Evolutionary conservation across 2,888 invertebrate genomes (phyloP), one percentile per base, ranked within the genome.

Genomic region (Aspidapion aeneum): DNA sequence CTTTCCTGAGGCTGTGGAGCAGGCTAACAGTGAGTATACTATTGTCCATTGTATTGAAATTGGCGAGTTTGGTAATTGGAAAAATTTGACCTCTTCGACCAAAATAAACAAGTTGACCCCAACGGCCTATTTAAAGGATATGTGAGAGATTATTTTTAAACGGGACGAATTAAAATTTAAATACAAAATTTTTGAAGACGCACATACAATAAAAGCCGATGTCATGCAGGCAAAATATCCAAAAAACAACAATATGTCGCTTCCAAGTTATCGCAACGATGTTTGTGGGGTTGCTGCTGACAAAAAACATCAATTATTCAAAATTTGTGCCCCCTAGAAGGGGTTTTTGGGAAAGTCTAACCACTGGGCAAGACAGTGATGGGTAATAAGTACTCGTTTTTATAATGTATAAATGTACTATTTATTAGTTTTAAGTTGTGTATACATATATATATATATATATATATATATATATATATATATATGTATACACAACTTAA

Each of bases 1-100:
- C 50, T 67, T 65, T 21, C 5, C 35, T 35, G 35, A 35, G 35
- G 35, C 35, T 35, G 35, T 35, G 35, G 35, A 12, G 35, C 35
- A 35, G 5, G 35, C 35, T 35, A 35, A 35, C 35, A 35, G 35
- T 35, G 35, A 12, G 35, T 12, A 35, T 35, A 35, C 35, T 35
- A 35, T 12, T 35, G 35, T 35, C 35, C 35, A 56, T n/a, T 18
- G 17, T 56, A 20, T 18, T 20, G 56, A 56, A 56, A 56, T 56
- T 52, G 52, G 18, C 52, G 52, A 52, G 52, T 18, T 52, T 52
- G 52, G 18, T n/a, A 52, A 52, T 52, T 52, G 52, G 16, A 56
- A 56, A 18, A 56, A 56, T 19, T 56, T 17, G 7, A 18, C 19
- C n/a, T 56, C 56, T 18, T 17, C 19, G 17, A n/a, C 21, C n/a